These are phyloP conservation scores for Drosophila sulfurigaster DNA, from an alignment of 1,140 invertebrate species.

Conservation along the genomic window DNA sequence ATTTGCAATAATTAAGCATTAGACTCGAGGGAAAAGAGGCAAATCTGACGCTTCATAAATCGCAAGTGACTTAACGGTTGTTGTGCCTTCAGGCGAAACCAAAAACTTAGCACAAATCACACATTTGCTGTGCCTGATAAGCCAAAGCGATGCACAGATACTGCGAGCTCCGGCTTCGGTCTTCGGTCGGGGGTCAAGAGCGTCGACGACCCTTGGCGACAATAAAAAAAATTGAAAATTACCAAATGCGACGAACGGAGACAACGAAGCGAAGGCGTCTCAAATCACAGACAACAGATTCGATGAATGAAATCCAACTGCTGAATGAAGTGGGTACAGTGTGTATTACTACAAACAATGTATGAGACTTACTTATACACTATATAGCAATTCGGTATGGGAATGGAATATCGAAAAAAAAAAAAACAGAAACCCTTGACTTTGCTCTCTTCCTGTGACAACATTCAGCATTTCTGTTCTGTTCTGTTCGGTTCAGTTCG, in stretches of 20 bases:
- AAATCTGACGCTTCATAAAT: slow-evolving; percentile 32
- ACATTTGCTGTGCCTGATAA: slow-evolving; percentile 38
- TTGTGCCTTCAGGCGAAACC: background rate
- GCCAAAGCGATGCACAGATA: background rate
- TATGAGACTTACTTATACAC: background rate
- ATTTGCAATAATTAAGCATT: slow-evolving; percentile 83
- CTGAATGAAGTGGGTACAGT: slow-evolving; percentile 77
- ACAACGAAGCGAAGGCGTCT: slow-evolving; percentile 39
- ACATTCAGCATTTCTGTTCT: slow-evolving; percentile 18
- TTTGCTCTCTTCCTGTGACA: slow-evolving; percentile 32
- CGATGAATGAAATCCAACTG: slow-evolving; percentile 69
- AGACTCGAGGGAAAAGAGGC: slow-evolving; percentile 13
- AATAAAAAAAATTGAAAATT: slow-evolving; percentile 74
- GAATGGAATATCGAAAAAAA: slow-evolving; percentile 39
- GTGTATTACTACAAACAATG: slow-evolving; percentile 15
- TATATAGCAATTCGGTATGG: slow-evolving; percentile 18
- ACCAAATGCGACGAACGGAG: slow-evolving; percentile 55
- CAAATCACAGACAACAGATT: slow-evolving; percentile 47
- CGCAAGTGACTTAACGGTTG: slow-evolving; percentile 18
- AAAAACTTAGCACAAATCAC: slow-evolving; percentile 22
- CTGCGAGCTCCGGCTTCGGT: background rate
- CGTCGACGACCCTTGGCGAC: slow-evolving; percentile 56
- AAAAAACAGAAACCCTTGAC: slow-evolving; percentile 32
- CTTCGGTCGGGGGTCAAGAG: slow-evolving; percentile 59
- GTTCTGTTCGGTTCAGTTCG: slow-evolving; percentile 10